Evolutionary conservation across 2,113 vertebrate genomes (phyloP), one percentile per base, ranked within the genome.

Genomic region (Phaethon lepturus): DNA sequence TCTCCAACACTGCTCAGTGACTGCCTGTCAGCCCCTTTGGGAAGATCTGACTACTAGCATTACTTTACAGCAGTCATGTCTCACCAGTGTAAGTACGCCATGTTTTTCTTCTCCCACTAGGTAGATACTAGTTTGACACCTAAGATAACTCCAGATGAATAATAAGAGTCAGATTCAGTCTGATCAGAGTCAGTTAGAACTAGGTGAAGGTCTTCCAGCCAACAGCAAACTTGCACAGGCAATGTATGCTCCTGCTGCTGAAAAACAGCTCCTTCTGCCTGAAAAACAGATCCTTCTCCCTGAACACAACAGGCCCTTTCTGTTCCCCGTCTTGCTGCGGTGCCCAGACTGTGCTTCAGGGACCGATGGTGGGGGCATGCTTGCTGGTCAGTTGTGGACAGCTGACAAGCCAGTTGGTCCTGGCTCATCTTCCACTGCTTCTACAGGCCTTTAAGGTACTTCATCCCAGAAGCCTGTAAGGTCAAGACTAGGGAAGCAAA

Each of bases 401-500:
- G 81, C 66, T 96, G 94, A 90, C 77, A 83, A 95, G 63, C 67
- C 91, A 93, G 53, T 74, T 77, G 71, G 28, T 93, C 67, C 78
- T 95, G 87, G 93, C 91, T 95, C 74, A 90, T 63, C 86, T 95
- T 77, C 84, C 71, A 69, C 69, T 58, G 84, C 89, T 95, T 86
- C 94, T 79, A 88, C 23, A 83, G 74, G 94, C 50, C 84, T 93
- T 72, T 92, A 93, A 89, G 49, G 80, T 47, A 64, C 69, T 94
- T 91, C 69, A 67, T 89, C 53, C 62, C 71, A 95, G 85, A 95
- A 93, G 73, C 84, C 87, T 95, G 44, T 74, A 97, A 94, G 74
- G 93, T 72, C 91, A 95, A 95, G 74, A 71, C 66, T 66, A 87
- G 80, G 95, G 91, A 93, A 75, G 53, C 19, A 47, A 94, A 94